Evolutionary conservation across 2,113 vertebrate genomes (phyloP), one percentile per base, ranked within the genome.

Genomic region (Scomber colias): DNA sequence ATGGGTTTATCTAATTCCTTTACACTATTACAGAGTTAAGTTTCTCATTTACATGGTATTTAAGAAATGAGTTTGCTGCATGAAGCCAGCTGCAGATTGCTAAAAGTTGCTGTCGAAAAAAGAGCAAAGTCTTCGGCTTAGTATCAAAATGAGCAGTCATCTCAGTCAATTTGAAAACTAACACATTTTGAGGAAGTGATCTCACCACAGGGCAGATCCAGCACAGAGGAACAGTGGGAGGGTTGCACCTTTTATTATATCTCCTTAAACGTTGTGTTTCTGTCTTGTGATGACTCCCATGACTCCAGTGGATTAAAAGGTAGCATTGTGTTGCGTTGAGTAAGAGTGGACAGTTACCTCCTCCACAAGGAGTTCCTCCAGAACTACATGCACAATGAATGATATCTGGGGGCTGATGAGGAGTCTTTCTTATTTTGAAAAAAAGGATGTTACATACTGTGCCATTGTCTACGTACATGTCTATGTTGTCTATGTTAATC

Each of bases 241-340:
- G 71, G 75, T 76, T 76, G 66, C 79, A 79, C 76, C 83, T 81
- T 64, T 77, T 87, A 84, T 92, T 71, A 72, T 67, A 72, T 85
- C 69, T 53, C 11, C 82, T 82, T 68, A 57, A 82, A 86, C 19
- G 51, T 71, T 24, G 80, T 60, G 71, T 71, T 84, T 87, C 59
- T 69, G 68, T 81, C 87, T 87, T 79, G 71, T 91, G 86, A 86
- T 64, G 76, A 81, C 75, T 90, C 88, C 85, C 86, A 89, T 91
- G 91, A 90, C 85, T 86, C 17, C 68, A 73, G 77, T 75, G 78
- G 79, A 89, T 90, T 85, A 87, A 85, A 90, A 89, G 86, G 75
- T 88, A 78, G 69, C 81, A 85, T 85, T 92, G 89, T 90, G 75
- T 86, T 49, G 57, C 3, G 16, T 54, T 72, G 71, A 46, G 75